A percentile compares a stretch with the other conserved stretches of the same genome.
phyloP scores from a whole-genome alignment of 2,797 vertebrate genomes.

The Serranus cabrilla region DNA sequence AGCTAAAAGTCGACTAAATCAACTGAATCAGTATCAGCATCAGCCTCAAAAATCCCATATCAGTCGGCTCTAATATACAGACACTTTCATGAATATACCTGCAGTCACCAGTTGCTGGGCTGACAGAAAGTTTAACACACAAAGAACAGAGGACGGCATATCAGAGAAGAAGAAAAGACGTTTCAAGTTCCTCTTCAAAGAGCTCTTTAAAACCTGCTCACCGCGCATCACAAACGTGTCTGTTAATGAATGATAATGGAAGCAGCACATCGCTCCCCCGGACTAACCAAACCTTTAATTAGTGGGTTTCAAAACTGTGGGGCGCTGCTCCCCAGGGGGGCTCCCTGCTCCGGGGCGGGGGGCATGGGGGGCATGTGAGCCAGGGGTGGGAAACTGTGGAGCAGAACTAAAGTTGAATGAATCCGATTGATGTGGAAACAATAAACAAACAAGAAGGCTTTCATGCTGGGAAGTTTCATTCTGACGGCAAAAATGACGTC shows the following conservation, averaged over 20 bases:
- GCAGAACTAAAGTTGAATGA: conserved; percentile 19
- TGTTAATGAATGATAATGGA: neutral
- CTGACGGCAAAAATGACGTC: neutral
- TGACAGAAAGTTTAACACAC: too few species aligned
- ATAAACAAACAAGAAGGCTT: conserved; percentile 3
- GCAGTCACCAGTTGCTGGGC: too few species aligned
- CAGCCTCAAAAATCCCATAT: too few species aligned
- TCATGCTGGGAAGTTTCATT: neutral
- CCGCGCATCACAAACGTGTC: neutral
- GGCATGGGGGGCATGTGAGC: too few species aligned
- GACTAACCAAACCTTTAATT: conserved; percentile 12
- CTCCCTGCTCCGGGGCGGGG: too few species aligned
- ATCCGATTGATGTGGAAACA: conserved; percentile 19
- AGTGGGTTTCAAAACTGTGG: conserved; percentile 5
- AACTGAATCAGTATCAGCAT: too few species aligned
- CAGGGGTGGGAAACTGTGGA: neutral
- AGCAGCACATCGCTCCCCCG: neutral
- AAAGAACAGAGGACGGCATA: neutral
- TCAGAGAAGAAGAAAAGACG: too few species aligned
- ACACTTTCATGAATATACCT: too few species aligned
- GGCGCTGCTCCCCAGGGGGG: neutral
- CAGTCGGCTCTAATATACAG: too few species aligned
- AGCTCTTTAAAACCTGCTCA: neutral
- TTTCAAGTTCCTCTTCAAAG: neutral
- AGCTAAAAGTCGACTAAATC: too few species aligned